These are phyloP conservation scores for Pseudeuparius sepicola DNA, from an alignment of 2,888 invertebrate genomes.

Conservation along the genomic window DNA sequence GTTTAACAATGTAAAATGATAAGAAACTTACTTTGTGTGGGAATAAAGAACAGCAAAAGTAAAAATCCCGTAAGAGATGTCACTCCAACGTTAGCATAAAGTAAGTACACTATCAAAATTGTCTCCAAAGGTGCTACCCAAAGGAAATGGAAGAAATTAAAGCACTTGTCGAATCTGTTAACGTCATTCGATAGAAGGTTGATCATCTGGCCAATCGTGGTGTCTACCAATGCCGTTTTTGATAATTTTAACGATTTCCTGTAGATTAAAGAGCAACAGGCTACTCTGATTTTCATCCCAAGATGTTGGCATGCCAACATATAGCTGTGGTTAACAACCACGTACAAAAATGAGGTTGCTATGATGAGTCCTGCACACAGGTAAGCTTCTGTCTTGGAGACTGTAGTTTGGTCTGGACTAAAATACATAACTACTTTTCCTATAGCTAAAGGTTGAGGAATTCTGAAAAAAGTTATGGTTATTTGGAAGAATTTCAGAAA, in stretches of 20 bases:
- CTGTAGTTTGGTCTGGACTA: conserved; percentile 22
- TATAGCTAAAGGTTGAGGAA: conserved; percentile 29
- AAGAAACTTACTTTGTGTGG: conserved; percentile 39
- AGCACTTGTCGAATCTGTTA: conserved; percentile 71
- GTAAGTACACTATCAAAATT: conserved; percentile 57
- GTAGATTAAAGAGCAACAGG: conserved; percentile 22
- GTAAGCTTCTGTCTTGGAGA: conserved; percentile 25
- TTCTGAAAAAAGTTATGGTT: conserved; percentile 22
- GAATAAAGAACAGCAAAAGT: conserved; percentile 41
- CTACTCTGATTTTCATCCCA: conserved; percentile 70
- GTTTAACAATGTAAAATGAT: background rate
- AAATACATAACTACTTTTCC: conserved; percentile 29
- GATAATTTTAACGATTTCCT: conserved; percentile 59
- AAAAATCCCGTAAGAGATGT: conserved; percentile 45
- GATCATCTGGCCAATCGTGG: conserved; percentile 54
- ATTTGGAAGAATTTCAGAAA: background rate
- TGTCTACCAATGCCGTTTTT: conserved; percentile 74
- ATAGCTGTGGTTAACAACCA: conserved; percentile 61
- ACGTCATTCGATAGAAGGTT: conserved; percentile 72
- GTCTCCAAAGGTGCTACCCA: conserved; percentile 74
- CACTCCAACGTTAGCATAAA: conserved; percentile 48
- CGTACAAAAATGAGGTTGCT: conserved; percentile 46
- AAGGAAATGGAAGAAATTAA: conserved; percentile 68
- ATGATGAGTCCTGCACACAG: conserved; percentile 27
- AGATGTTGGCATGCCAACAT: conserved; percentile 73